Conservation (phyloP, 2,888 invertebrate genomes). For the Crepidodera aurea region DNA sequence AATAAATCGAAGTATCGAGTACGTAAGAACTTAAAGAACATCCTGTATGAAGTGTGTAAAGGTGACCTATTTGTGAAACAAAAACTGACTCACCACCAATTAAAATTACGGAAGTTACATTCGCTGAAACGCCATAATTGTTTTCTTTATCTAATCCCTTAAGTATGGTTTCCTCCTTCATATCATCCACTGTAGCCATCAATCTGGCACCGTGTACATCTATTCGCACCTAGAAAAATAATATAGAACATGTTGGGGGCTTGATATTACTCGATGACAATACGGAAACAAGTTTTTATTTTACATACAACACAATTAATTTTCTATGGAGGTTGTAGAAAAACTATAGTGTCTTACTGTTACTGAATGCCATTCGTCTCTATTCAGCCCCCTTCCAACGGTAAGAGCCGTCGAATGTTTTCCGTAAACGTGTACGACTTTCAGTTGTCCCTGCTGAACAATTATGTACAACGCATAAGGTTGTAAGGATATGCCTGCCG, state of each 20-base stretch:
- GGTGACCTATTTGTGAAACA: no score
- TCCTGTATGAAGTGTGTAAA: no score
- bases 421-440: slow-evolving; percentile 91
- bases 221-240: slow-evolving; percentile 71
- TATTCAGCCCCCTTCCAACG: slow-evolving; percentile 86
- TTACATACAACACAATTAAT: no score
- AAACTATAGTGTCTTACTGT: slow-evolving; percentile 64
- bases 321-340: neutral
- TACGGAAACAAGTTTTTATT: no score
- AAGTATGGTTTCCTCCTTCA: slow-evolving; percentile 81
- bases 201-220: slow-evolving; percentile 87
- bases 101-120: slow-evolving; percentile 85
- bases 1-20: no score
- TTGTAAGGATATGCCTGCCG: slow-evolving; percentile 78
- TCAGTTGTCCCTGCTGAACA: slow-evolving; percentile 89
- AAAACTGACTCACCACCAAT: slow-evolving; percentile 87
- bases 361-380: slow-evolving; percentile 91
- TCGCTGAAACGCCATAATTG: slow-evolving; percentile 86
- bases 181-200: slow-evolving; percentile 85
- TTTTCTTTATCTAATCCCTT: slow-evolving; percentile 84
- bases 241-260: no score
- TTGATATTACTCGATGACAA: no score
- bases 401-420: slow-evolving; percentile 85
- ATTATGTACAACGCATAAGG: slow-evolving; percentile 92
- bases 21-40: no score